Percentiles rank a stretch among this genome's conserved stretches.
Conservation (phyloP, 2,888 invertebrate genomes). For the Eristalis pertinax region DNA sequence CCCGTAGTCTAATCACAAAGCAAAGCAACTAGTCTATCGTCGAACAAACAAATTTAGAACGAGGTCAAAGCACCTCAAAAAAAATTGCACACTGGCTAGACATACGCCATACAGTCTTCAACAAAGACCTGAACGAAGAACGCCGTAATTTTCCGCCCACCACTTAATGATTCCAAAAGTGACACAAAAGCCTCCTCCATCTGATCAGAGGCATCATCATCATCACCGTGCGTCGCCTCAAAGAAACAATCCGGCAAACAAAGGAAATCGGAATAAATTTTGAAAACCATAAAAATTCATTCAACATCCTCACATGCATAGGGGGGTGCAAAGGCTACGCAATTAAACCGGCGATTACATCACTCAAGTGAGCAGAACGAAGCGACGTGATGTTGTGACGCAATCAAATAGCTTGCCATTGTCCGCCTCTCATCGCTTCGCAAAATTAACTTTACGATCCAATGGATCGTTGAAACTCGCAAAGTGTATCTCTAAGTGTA, state of each 20-base stretch:
- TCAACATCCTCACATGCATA: conserved; percentile 14
- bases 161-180: background rate
- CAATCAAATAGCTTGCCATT: conserved; percentile 20
- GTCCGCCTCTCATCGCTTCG: conserved; percentile 37
- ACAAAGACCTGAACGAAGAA: too few relatives aligned
- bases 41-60: too few relatives aligned
- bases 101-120: too few relatives aligned
- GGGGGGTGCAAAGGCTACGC: background rate
- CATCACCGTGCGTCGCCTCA: background rate
- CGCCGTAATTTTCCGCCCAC: background rate
- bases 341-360: conserved; percentile 38
- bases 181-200: background rate
- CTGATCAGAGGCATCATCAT: background rate
- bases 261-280: too few relatives aligned
- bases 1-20: too few relatives aligned
- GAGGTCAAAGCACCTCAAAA: too few relatives aligned
- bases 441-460: conserved; percentile 41
- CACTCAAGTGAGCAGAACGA: background rate
- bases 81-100: too few relatives aligned
- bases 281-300: conserved; percentile 15
- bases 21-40: too few relatives aligned
- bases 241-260: background rate
- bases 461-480: conserved; percentile 28
- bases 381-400: conserved; percentile 28
- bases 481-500: conserved; percentile 39